Evolutionary conservation across 2,797 vertebrate species (phyloP), one percentile per base, ranked within the genome.

Genomic region (Astyanax mexicanus): DNA sequence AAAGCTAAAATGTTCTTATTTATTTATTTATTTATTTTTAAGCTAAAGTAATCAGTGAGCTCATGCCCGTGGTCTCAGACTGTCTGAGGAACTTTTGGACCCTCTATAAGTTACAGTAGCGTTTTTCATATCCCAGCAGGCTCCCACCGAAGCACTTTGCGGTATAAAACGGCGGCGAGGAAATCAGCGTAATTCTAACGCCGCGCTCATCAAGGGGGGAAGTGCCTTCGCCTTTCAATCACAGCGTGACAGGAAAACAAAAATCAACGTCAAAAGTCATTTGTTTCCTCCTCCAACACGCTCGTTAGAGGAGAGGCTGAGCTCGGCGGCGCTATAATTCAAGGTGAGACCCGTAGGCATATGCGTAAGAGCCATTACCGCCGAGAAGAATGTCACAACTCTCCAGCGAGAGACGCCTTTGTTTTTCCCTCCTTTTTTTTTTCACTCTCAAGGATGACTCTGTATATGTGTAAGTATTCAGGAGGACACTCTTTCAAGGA

Each of bases 271-370:
- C 74, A 72, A 65, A 72, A 74, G 75, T 64, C 66, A 55, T 78
- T 85, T 81, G 45, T 54, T 66, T 76, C 75, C 44, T 64, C 32
- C 68, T 60, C 60, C 57, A 49, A 65, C 47, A 32, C 71, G 69
- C 62, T 72, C 72, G 19, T 60, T 75, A 75, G 71, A 75, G 37
- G 49, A 35, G 70, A 62, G 40, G 66, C 69, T 70, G 66, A 61
- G 74, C 69, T 73, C 55, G 25, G 78, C 62, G 52, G 68, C 58
- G 73, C 71, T 62, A 58, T 81, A 84, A 83, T 77, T 85, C 67
- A 80, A 82, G 78, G 74, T 80, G 80, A 82, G 73, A 74, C 74
- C 72, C 72, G 75, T 66, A 65, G 84, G 74, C 79, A 80, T 80
- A 73, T 81, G 80, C 61, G 77, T 77, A 61, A 84, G 73, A 60